Conservation (phyloP, 2,888 invertebrate genomes). For the Brachyptera risi region DNA sequence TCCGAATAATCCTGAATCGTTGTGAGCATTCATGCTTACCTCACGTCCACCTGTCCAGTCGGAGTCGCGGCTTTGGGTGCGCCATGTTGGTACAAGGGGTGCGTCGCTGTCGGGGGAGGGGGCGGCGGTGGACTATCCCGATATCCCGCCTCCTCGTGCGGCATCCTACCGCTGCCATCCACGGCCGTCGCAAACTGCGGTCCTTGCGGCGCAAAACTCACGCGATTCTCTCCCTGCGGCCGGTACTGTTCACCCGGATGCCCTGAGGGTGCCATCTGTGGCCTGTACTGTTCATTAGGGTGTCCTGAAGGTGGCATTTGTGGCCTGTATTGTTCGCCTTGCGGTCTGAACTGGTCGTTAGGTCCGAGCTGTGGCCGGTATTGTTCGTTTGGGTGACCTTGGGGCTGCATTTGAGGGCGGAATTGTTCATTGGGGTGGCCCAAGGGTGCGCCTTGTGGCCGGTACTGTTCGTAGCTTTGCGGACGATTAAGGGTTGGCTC, state of each 20-base stretch:
- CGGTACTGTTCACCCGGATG: background rate
- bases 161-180: background rate
- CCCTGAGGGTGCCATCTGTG: background rate
- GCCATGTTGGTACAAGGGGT: conserved; percentile 55
- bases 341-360: conserved; percentile 11
- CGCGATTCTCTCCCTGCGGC: background rate
- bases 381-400: conserved; percentile 6
- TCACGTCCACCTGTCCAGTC: background rate
- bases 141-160: conserved; percentile 35
- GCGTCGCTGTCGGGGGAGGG: conserved; percentile 64
- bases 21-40: too few relatives aligned
- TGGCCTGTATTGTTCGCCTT: conserved; percentile 1
- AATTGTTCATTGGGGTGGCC: background rate
- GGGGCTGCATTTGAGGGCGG: conserved; percentile 9
- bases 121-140: conserved; percentile 54
- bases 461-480: conserved; percentile 13
- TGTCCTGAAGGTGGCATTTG: background rate
- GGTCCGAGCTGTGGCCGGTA: conserved; percentile 3
- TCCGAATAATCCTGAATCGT: too few relatives aligned
- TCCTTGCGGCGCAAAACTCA: background rate
- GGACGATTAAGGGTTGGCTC: background rate
- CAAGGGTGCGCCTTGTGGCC: background rate
- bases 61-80: background rate
- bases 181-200: conserved; percentile 12
- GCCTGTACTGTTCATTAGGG: conserved; percentile 8